Percentiles rank a stretch among this genome's conserved stretches.
These are phyloP conservation scores for Heliconius ethilla DNA, from an alignment of 2,888 invertebrate genomes.

Conservation along the genomic window DNA sequence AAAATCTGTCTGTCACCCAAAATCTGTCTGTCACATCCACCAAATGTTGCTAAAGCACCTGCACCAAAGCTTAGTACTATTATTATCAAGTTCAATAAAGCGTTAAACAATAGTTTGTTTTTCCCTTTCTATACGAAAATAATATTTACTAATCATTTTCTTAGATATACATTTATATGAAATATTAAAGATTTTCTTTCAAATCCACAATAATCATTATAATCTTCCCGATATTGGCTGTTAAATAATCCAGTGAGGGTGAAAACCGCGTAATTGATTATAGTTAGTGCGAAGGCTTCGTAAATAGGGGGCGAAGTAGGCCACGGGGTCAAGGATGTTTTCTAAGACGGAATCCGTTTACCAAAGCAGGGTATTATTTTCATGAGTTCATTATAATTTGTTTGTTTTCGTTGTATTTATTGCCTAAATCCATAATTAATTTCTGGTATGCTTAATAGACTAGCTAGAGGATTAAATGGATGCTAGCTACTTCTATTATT, in stretches of 20 bases:
- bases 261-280: slow-evolving; percentile 32
- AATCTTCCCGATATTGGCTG: neutral
- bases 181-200: neutral
- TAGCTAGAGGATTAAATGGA: neutral
- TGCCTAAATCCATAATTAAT: neutral
- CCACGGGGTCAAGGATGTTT: slow-evolving; percentile 65
- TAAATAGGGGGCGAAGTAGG: slow-evolving; percentile 54
- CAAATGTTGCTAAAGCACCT: too few species aligned
- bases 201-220: neutral
- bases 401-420: slow-evolving; percentile 27
- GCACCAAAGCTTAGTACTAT: neutral
- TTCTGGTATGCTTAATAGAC: neutral
- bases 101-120: neutral
- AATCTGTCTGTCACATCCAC: too few species aligned
- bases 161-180: neutral
- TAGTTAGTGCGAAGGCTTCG: slow-evolving; percentile 37
- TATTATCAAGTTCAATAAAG: neutral
- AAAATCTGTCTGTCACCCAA: too few species aligned
- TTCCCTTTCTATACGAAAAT: neutral
- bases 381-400: slow-evolving; percentile 30
- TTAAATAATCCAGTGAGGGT: neutral
- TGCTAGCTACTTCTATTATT: too few species aligned
- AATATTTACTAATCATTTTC: neutral
- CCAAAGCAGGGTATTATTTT: slow-evolving; percentile 34
- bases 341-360: slow-evolving; percentile 27